phyloP scores from a whole-genome alignment of 2,888 invertebrate genomes.

The Luffia ferchaultella region DNA sequence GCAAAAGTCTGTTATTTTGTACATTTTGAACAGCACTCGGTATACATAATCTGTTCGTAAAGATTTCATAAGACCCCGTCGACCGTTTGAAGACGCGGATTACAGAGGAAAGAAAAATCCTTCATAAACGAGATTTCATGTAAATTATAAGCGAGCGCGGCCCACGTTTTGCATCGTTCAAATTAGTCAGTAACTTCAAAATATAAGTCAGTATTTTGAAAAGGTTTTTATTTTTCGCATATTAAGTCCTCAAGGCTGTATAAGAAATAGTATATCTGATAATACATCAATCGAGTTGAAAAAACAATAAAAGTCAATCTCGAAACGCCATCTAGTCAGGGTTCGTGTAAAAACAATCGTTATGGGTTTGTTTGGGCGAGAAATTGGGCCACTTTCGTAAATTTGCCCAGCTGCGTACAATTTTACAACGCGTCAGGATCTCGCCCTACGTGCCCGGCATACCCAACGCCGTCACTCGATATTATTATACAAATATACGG shows the following conservation, averaged over 20 bases:
- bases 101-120: constrained; percentile 36
- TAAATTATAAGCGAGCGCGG: constrained; percentile 45
- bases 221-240: too few relatives aligned
- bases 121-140: constrained; percentile 51
- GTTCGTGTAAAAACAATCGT: constrained; percentile 19
- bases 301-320: neutral
- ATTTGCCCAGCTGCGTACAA: constrained; percentile 39
- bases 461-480: constrained; percentile 19
- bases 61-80: constrained; percentile 44
- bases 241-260: too few relatives aligned
- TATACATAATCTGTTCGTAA: constrained; percentile 47
- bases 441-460: constrained; percentile 33
- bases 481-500: constrained; percentile 4
- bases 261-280: too few relatives aligned
- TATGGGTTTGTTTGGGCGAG: constrained; percentile 25
- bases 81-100: constrained; percentile 45
- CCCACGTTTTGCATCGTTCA: constrained; percentile 32
- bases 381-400: constrained; percentile 30
- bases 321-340: constrained; percentile 2
- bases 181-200: too few relatives aligned
- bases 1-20: too few relatives aligned
- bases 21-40: constrained; percentile 19
- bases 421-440: constrained; percentile 38
- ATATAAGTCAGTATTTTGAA: too few relatives aligned
- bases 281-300: too few relatives aligned